A percentile compares a stretch with the other conserved stretches of the same genome.
phyloP scores from a whole-genome alignment of 2,797 vertebrate genomes.

The Tinamus major region DNA sequence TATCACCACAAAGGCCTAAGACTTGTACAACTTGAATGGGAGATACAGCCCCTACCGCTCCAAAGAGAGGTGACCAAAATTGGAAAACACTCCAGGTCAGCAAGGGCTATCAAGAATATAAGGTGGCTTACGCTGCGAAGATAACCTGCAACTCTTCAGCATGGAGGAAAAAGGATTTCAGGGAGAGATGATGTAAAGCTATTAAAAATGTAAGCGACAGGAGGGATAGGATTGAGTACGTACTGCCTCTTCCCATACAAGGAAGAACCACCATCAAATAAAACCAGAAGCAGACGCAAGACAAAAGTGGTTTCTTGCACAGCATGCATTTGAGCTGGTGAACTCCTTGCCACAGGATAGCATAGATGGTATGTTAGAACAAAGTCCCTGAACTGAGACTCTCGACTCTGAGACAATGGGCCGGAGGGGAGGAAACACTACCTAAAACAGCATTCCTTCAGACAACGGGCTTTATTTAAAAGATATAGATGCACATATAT shows the following conservation, averaged over 20 bases:
- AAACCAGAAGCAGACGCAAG: neutral
- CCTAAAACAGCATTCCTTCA: neutral
- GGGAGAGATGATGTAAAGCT: neutral
- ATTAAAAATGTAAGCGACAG: neutral
- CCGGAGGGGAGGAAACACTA: neutral
- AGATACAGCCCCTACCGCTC: neutral
- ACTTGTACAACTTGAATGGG: neutral
- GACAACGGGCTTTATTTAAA: no score
- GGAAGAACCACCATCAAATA: neutral
- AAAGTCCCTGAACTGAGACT: neutral
- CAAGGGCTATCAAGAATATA: rapidly evolving
- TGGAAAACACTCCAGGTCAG: neutral
- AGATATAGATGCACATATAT: no score
- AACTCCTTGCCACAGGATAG: neutral
- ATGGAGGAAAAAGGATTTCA: neutral
- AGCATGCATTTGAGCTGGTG: neutral
- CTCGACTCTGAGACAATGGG: no score
- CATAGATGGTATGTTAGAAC: neutral
- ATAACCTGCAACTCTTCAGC: neutral
- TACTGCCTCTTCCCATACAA: neutral
- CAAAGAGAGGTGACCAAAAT: neutral
- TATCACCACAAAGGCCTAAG: neutral
- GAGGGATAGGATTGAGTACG: neutral
- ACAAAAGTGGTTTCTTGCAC: neutral
- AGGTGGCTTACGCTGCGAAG: neutral